These are phyloP conservation scores for Rhinichthys klamathensis DNA, from an alignment of 2,113 vertebrate species.

Conservation along the genomic window DNA sequence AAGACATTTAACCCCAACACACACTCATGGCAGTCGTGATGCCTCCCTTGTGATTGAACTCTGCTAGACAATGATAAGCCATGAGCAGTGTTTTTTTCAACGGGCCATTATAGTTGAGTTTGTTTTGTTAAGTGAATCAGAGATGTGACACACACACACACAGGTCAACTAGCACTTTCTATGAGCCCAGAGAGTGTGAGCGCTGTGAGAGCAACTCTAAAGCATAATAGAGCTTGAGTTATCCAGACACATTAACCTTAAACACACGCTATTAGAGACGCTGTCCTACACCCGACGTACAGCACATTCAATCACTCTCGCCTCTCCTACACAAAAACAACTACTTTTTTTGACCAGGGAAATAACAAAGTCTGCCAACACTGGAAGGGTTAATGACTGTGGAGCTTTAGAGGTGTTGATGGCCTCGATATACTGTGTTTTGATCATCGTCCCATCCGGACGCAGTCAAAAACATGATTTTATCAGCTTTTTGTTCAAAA, in stretches of 20 bases:
- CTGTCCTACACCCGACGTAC: neutral
- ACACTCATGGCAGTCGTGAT: neutral
- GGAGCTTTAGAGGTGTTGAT: no score
- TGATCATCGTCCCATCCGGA: no score
- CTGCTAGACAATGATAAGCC: neutral
- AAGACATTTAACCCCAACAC: neutral
- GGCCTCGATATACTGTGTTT: no score
- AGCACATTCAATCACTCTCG: neutral
- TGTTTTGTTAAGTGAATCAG: constrained; percentile 28
- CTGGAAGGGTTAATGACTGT: no score
- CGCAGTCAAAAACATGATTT: no score
- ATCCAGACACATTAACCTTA: constrained; percentile 32
- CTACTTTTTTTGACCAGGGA: neutral
- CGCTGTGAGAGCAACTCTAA: constrained; percentile 1
- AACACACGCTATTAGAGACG: constrained; percentile 11
- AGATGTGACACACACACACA: constrained; percentile 13
- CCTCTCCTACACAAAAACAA: neutral
- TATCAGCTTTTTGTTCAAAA: no score
- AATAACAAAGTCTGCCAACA: constrained; percentile 3
- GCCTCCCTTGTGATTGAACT: neutral
- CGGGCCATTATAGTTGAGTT: neutral
- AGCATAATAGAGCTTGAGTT: constrained; percentile 17
- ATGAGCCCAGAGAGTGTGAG: neutral
- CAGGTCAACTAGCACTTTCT: constrained; percentile 30
- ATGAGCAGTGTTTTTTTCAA: constrained; percentile 14